A percentile compares a stretch with the other conserved stretches of the same genome.
phyloP scores from a whole-genome alignment of 2,797 vertebrate species.

The Falco concolor region DNA sequence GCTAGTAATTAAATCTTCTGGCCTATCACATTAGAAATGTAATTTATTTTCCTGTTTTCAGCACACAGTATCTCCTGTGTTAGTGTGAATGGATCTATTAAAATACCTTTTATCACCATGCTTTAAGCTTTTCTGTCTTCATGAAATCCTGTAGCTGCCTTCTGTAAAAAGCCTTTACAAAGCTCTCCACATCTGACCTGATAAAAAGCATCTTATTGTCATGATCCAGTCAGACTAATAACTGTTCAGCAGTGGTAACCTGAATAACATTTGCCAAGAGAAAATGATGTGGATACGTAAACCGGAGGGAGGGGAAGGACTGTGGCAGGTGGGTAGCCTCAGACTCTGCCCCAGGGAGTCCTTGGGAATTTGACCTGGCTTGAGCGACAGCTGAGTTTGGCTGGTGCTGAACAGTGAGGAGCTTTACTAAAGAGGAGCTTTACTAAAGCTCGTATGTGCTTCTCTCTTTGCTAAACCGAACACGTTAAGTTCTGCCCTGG shows the following conservation, averaged over 20 bases:
- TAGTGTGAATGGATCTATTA: background rate
- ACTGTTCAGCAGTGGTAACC: background rate
- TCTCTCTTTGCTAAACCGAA: background rate
- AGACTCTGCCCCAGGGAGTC: background rate
- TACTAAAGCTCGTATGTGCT: rapidly evolving
- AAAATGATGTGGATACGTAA: background rate
- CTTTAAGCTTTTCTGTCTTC: background rate
- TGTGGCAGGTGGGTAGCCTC: background rate
- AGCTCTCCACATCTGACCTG: background rate
- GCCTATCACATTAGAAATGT: background rate
- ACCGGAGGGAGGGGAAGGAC: background rate
- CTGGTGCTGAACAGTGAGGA: background rate
- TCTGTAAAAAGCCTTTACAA: background rate
- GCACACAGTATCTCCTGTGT: background rate
- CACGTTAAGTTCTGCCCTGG: background rate
- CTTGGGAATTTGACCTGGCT: background rate
- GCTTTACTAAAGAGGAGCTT: background rate
- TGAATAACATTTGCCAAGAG: background rate
- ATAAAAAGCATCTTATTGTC: background rate
- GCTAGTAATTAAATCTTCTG: conserved; percentile 2
- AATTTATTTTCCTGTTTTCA: background rate
- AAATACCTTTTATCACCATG: background rate
- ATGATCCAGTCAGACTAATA: background rate
- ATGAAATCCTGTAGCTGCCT: background rate
- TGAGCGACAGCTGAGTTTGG: background rate